phyloP scores from a whole-genome alignment of 92 coral and sea anemone species.

The Pocillopora meandrina region DNA sequence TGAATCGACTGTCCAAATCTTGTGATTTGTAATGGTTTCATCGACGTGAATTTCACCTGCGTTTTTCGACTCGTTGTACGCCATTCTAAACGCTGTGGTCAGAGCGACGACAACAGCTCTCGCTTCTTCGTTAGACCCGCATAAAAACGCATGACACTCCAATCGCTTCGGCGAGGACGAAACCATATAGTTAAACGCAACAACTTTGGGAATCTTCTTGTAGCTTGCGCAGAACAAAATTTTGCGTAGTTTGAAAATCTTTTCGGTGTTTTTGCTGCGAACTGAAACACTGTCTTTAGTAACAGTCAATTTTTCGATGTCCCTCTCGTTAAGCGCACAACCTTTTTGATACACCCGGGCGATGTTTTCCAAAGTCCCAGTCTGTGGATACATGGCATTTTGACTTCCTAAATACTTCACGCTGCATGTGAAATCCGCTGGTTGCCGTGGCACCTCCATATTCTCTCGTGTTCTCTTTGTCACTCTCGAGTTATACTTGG shows the following conservation, averaged over 20 bases:
- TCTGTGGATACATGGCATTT: conserved; percentile 59
- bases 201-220: conserved; percentile 82
- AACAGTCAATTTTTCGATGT: conserved; percentile 30
- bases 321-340: conserved; percentile 48
- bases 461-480: neutral
- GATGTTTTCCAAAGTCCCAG: conserved; percentile 70
- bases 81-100: conserved; percentile 61
- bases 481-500: neutral
- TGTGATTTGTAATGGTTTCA: conserved; percentile 21
- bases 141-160: conserved; percentile 68
- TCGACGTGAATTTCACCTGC: conserved; percentile 7
- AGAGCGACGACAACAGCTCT: conserved; percentile 62
- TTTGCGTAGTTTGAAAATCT: conserved; percentile 44
- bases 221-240: conserved; percentile 78
- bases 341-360: conserved; percentile 71
- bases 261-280: conserved; percentile 18
- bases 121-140: conserved; percentile 55
- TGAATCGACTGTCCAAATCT: conserved; percentile 39
- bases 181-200: conserved; percentile 67
- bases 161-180: conserved; percentile 42
- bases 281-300: conserved; percentile 39
- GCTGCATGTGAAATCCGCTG: conserved; percentile 39
- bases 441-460: conserved; percentile 19
- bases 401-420: conserved; percentile 62
- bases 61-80: conserved; percentile 34